Percentiles rank a stretch among this genome's conserved stretches.
Evolutionary conservation across 2,797 vertebrate genomes (phyloP).

Genomic region (Moxostoma hubbsi): DNA sequence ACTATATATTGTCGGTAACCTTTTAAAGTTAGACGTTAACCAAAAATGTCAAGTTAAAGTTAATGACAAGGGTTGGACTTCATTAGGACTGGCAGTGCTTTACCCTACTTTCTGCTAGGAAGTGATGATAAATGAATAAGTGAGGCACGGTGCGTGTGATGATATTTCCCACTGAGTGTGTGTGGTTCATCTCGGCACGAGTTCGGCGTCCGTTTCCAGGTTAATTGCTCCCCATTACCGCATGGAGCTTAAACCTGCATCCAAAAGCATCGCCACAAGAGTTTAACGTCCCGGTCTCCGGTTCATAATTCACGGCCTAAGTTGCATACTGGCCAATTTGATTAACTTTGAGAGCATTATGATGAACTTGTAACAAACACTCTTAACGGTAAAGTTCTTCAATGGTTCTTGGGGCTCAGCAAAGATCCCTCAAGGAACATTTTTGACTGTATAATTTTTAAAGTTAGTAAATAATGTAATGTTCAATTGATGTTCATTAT

Average conservation of each 20-base stretch:
- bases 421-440: too few relatives aligned
- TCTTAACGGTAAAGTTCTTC: background rate
- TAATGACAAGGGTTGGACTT: background rate
- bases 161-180: conserved; percentile 50
- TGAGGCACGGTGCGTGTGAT: conserved; percentile 21
- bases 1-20: background rate
- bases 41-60: background rate
- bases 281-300: conserved; percentile 39
- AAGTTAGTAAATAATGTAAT: too few relatives aligned
- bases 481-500: background rate
- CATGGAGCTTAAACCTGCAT: conserved; percentile 51
- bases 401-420: background rate
- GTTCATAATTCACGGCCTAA: conserved; percentile 43
- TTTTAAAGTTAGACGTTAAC: background rate
- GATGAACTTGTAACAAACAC: background rate
- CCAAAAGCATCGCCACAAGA: conserved; percentile 39
- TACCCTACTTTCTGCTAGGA: conserved; percentile 27
- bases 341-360: background rate
- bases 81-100: conserved; percentile 2
- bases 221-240: conserved; percentile 62
- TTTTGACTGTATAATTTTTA: too few relatives aligned
- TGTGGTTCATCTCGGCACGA: conserved; percentile 57
- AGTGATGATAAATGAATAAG: conserved; percentile 40
- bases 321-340: conserved; percentile 18
- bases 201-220: conserved; percentile 62